Conservation (phyloP, 1,140 invertebrate genomes). For the Chelonus insularis region DNA sequence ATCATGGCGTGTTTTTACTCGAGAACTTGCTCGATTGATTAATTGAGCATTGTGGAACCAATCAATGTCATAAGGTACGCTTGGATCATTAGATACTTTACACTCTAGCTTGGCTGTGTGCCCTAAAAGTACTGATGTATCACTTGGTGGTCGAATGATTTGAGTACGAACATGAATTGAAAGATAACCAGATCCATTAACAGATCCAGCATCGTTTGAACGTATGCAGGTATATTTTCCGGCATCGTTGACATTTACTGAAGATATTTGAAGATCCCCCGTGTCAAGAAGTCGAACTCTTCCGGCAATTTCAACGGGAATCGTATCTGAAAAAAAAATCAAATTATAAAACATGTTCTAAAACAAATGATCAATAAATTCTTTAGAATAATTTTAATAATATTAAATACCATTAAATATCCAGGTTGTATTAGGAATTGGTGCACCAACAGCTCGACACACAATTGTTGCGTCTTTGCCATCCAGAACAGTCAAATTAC, state of each 20-base stretch:
- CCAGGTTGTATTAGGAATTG: slow-evolving; percentile 90
- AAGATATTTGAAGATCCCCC: slow-evolving; percentile 85
- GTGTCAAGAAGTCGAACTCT: slow-evolving; percentile 81
- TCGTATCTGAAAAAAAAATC: slow-evolving; percentile 53
- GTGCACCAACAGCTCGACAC: slow-evolving; percentile 86
- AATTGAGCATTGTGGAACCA: slow-evolving; percentile 91
- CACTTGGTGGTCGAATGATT: slow-evolving; percentile 88
- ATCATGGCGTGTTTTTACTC: slow-evolving; percentile 73
- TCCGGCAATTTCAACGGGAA: slow-evolving; percentile 65
- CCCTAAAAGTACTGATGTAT: slow-evolving; percentile 85
- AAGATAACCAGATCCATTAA: slow-evolving; percentile 79
- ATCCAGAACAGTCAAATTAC: slow-evolving; percentile 87
- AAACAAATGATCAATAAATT: too few species aligned
- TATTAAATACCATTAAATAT: slow-evolving; percentile 86
- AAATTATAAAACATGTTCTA: background rate
- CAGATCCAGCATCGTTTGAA: slow-evolving; percentile 84
- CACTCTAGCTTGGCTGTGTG: slow-evolving; percentile 90
- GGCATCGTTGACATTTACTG: slow-evolving; percentile 77
- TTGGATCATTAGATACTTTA: slow-evolving; percentile 89
- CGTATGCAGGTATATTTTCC: slow-evolving; percentile 89
- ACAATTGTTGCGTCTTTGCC: slow-evolving; percentile 86
- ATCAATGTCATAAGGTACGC: slow-evolving; percentile 84
- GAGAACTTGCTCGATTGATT: slow-evolving; percentile 67
- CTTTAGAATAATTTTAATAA: background rate
- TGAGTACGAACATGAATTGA: slow-evolving; percentile 81